Conservation (phyloP, 2,888 invertebrate genomes). For the Clunio marinus region DNA sequence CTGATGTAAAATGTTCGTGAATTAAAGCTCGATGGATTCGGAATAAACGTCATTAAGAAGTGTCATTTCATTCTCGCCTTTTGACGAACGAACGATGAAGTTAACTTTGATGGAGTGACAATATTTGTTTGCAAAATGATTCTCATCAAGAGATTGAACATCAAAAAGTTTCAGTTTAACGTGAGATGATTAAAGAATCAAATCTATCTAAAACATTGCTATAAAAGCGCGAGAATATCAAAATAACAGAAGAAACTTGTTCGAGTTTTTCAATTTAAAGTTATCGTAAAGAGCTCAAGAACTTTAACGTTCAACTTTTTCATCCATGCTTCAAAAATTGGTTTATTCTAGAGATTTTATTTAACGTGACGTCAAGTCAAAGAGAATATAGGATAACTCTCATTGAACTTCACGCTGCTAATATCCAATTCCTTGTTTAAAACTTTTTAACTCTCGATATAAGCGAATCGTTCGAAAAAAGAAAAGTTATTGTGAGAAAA, state of each 20-base stretch:
- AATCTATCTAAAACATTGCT: not conserved
- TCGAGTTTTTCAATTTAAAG: not conserved
- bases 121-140: not conserved
- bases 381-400: not conserved
- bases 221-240: not conserved
- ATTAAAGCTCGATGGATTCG: not conserved
- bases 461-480: not conserved
- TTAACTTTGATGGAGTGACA: not conserved
- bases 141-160: not conserved
- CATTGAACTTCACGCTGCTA: conserved; percentile 13
- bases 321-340: not conserved
- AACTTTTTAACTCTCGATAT: conserved; percentile 1
- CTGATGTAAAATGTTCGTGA: not conserved
- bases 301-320: conserved; percentile 5
- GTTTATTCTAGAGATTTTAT: conserved; percentile 4
- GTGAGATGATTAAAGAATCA: conserved; percentile 12
- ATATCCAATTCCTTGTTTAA: conserved; percentile 13
- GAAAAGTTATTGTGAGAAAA: not conserved
- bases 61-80: not conserved
- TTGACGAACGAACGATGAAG: not conserved
- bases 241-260: not conserved
- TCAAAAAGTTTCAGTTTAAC: conserved; percentile 12
- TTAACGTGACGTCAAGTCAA: not conserved
- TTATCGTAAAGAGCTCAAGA: not conserved
- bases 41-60: too few species aligned